Conservation (phyloP, 2,888 invertebrate genomes). For the Orthosia cruda region DNA sequence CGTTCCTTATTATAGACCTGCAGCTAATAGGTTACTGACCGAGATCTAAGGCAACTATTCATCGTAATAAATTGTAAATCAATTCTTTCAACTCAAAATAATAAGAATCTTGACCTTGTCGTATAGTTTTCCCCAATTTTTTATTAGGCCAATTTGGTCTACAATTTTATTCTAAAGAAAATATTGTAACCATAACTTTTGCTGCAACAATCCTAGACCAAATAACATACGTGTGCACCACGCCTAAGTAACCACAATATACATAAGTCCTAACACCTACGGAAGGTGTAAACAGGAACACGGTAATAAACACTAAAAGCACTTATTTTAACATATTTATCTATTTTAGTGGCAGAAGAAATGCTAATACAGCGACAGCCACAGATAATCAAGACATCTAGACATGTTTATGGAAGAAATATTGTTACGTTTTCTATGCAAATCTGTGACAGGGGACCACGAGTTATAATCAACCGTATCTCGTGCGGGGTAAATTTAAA, state of each 20-base stretch:
- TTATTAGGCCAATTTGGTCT: neutral
- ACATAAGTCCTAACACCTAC: conserved; percentile 25
- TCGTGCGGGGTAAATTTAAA: conserved; percentile 26
- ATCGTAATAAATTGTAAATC: neutral
- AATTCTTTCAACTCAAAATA: neutral
- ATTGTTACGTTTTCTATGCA: conserved; percentile 48
- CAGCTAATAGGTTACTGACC: conserved; percentile 18
- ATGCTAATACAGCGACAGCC: conserved; percentile 57
- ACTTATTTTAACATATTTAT: conserved; percentile 62
- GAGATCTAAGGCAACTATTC: conserved; percentile 1
- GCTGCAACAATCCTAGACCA: neutral
- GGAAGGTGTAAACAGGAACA: conserved; percentile 41
- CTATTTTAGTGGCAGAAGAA: conserved; percentile 57
- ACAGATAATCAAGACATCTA: conserved; percentile 50
- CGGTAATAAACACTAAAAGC: conserved; percentile 34
- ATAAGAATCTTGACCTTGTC: conserved; percentile 4
- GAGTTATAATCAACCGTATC: conserved; percentile 48
- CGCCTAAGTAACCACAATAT: neutral
- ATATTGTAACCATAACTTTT: neutral
- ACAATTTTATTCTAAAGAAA: neutral
- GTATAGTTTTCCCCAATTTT: neutral
- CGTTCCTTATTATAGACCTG: conserved; percentile 1
- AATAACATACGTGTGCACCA: neutral
- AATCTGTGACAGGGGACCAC: conserved; percentile 25
- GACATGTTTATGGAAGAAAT: conserved; percentile 56